Evolutionary conservation across 2,888 invertebrate species (phyloP).

Genomic region (Calliopum simillimum): DNA sequence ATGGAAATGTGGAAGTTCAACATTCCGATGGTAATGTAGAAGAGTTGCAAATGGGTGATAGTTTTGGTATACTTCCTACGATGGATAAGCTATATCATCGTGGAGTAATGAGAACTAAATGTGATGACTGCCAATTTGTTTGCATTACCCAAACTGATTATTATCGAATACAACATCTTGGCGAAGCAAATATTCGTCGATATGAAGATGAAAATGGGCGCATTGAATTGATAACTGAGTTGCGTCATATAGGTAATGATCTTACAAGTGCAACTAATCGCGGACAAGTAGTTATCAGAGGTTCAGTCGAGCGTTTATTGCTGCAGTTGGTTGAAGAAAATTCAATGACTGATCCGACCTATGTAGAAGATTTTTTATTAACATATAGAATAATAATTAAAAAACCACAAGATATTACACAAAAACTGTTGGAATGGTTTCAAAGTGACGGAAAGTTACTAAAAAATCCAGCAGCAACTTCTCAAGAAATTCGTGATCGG

Average conservation of each 20-base stretch:
- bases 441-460: constrained; percentile 74
- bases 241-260: constrained; percentile 71
- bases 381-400: constrained; percentile 96
- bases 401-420: constrained; percentile 86
- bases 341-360: constrained; percentile 94
- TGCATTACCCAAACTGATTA: constrained; percentile 98
- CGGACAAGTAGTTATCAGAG: constrained; percentile 95
- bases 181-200: constrained; percentile 93
- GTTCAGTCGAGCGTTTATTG: constrained; percentile 89
- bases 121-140: constrained; percentile 99
- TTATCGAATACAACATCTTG: constrained; percentile 85
- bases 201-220: constrained; percentile 92
- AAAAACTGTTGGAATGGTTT: constrained; percentile 90
- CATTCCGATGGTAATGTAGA: constrained; percentile 84
- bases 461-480: constrained; percentile 53
- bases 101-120: constrained; percentile 96
- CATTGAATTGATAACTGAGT: constrained; percentile 92
- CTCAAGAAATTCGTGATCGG: constrained; percentile 71
- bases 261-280: constrained; percentile 69
- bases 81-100: constrained; percentile 95
- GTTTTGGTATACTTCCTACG: constrained; percentile 98
- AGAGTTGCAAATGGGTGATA: constrained; percentile 91
- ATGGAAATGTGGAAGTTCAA: constrained; percentile 96
- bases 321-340: constrained; percentile 96
- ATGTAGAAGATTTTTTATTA: constrained; percentile 97